Evolutionary conservation across 2,888 invertebrate species (phyloP).

Genomic region (Drosophila acutilabella): DNA sequence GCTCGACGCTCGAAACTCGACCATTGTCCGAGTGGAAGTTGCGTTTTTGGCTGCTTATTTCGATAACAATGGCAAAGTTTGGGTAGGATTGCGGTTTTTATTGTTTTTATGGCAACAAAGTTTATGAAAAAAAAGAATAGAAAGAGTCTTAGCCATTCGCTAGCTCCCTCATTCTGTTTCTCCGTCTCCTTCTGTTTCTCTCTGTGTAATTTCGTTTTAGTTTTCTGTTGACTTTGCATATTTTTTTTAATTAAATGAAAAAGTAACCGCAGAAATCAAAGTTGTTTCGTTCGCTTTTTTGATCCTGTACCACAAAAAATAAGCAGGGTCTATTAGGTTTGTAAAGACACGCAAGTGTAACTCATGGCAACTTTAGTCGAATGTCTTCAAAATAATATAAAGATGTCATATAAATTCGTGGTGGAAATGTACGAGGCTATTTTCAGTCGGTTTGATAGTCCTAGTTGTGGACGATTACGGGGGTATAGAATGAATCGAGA

Average conservation of each 20-base stretch:
- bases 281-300: constrained; percentile 9
- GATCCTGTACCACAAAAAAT: too few relatives aligned
- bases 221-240: constrained; percentile 82
- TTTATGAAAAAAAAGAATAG: constrained; percentile 66
- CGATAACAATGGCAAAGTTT: constrained; percentile 70
- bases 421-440: too few relatives aligned
- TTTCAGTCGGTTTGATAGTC: not conserved
- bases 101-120: constrained; percentile 82
- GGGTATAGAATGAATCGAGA: too few relatives aligned
- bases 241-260: constrained; percentile 81
- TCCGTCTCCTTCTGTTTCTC: not conserved
- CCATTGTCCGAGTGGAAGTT: constrained; percentile 67
- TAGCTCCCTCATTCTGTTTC: not conserved
- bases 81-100: constrained; percentile 79
- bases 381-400: too few relatives aligned
- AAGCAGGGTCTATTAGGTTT: too few relatives aligned
- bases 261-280: constrained; percentile 64
- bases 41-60: constrained; percentile 67
- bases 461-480: not conserved
- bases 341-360: too few relatives aligned
- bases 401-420: too few relatives aligned
- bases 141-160: not conserved
- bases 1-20: constrained; percentile 51
- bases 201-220: constrained; percentile 70
- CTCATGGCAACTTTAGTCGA: too few relatives aligned